Evolutionary conservation across 2,113 vertebrate genomes (phyloP).

Genomic region (Pomatorhinus ruficollis): DNA sequence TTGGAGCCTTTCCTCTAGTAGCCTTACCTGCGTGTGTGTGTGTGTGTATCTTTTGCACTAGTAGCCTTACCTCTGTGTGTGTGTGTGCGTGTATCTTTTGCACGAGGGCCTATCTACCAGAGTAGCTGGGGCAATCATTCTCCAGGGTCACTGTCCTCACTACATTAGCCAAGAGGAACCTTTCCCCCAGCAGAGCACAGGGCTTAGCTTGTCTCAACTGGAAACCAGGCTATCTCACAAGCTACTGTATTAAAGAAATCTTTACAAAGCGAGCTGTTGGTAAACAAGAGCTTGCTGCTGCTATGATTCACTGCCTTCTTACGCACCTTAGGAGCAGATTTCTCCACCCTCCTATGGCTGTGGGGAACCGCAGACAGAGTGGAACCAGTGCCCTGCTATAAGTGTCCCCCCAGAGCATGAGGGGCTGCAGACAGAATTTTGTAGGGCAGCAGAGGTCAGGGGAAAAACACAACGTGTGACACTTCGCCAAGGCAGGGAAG

Average conservation of each 20-base stretch:
- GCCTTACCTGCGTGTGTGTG: neutral
- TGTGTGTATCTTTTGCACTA: too few species aligned
- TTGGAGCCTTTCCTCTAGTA: neutral
- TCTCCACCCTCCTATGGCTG: conserved; percentile 11
- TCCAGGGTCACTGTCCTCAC: neutral
- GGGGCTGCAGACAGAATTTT: neutral
- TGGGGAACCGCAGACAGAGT: conserved; percentile 3
- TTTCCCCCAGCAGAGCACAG: neutral
- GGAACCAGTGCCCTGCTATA: neutral
- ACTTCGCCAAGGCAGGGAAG: neutral
- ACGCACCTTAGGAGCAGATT: conserved; percentile 10
- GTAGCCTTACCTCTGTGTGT: neutral
- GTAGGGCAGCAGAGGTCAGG: neutral
- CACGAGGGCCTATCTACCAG: too few species aligned
- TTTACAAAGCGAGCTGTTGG: neutral
- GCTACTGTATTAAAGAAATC: neutral
- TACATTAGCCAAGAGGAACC: neutral
- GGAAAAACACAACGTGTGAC: neutral
- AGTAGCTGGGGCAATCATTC: neutral
- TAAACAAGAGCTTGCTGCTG: conserved; percentile 37
- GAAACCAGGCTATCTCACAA: conserved; percentile 28
- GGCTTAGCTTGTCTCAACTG: neutral
- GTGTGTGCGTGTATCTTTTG: too few species aligned
- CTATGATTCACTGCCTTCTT: conserved; percentile 61
- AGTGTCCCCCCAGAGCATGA: neutral